These are phyloP conservation scores for Matsumyia berberina DNA, from an alignment of 2,888 invertebrate species.

Conservation along the genomic window DNA sequence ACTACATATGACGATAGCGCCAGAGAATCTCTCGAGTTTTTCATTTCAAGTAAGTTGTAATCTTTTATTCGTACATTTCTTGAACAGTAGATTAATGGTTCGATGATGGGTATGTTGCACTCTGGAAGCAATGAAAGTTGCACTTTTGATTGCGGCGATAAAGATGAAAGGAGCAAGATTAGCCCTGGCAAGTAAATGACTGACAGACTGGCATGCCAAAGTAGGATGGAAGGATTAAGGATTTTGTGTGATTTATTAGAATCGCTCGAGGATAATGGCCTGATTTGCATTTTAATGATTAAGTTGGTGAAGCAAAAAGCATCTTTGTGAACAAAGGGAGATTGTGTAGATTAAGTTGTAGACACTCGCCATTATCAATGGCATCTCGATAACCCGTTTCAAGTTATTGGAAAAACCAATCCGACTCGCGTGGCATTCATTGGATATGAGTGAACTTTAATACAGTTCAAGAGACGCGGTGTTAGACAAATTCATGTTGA, in stretches of 20 bases:
- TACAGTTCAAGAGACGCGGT: background rate
- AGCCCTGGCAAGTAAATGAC: conserved; percentile 3
- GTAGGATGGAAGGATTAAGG: conserved; percentile 30
- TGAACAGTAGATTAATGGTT: background rate
- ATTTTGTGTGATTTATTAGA: conserved; percentile 30
- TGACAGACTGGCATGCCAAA: background rate
- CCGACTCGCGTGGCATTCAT: background rate
- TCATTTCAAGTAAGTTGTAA: conserved; percentile 87
- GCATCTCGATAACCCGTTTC: background rate
- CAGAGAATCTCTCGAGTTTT: conserved; percentile 87
- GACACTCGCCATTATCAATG: conserved; percentile 22
- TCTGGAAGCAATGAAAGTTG: conserved; percentile 2
- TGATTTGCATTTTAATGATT: conserved; percentile 51
- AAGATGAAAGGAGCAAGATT: conserved; percentile 13
- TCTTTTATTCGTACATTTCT: background rate
- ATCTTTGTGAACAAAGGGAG: background rate
- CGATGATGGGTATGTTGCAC: conserved; percentile 5
- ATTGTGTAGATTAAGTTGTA: conserved; percentile 32
- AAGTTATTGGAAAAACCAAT: background rate
- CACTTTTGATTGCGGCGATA: conserved; percentile 21
- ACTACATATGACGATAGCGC: conserved; percentile 88
- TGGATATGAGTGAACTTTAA: background rate
- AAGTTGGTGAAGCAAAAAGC: background rate
- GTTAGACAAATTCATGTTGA: no score
- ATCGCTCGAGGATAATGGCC: background rate